Percentiles rank a stretch among this genome's conserved stretches.
These are phyloP conservation scores for Dendrolimus pini DNA, from an alignment of 2,888 invertebrate genomes.

Conservation along the genomic window DNA sequence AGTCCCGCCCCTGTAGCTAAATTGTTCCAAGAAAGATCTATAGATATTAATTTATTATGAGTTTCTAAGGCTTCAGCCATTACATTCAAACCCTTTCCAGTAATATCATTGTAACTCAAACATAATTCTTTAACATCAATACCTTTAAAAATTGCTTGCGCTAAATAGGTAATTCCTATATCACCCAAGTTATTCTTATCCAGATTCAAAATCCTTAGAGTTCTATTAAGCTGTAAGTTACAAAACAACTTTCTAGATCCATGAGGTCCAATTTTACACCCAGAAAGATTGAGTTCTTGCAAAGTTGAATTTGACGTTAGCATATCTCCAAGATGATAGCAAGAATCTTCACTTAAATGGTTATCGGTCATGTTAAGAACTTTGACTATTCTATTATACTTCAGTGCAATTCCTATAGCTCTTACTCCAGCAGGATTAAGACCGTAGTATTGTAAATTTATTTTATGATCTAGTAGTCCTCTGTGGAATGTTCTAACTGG, in stretches of 20 bases:
- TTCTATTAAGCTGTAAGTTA: slow-evolving; percentile 28
- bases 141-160: slow-evolving; percentile 29
- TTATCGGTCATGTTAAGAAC: slow-evolving; percentile 44
- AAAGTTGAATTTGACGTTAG: slow-evolving; percentile 34
- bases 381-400: slow-evolving; percentile 38
- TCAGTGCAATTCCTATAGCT: slow-evolving; percentile 46
- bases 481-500: slow-evolving; percentile 39
- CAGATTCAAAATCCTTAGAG: slow-evolving; percentile 34
- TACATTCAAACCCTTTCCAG: slow-evolving; percentile 26
- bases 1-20: slow-evolving; percentile 29
- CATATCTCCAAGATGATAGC: slow-evolving; percentile 52
- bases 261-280: slow-evolving; percentile 45
- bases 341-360: slow-evolving; percentile 46
- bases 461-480: slow-evolving; percentile 30
- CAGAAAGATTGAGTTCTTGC: slow-evolving; percentile 40
- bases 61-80: slow-evolving; percentile 40
- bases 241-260: slow-evolving; percentile 31
- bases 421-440: slow-evolving; percentile 43
- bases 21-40: slow-evolving; percentile 54
- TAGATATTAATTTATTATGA: slow-evolving; percentile 32
- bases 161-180: slow-evolving; percentile 30
- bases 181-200: slow-evolving; percentile 41
- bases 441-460: slow-evolving; percentile 52
- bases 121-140: slow-evolving; percentile 32
- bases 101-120: slow-evolving; percentile 43